phyloP scores from a whole-genome alignment of 1,140 invertebrate genomes.

The Latrodectus geometricus region DNA sequence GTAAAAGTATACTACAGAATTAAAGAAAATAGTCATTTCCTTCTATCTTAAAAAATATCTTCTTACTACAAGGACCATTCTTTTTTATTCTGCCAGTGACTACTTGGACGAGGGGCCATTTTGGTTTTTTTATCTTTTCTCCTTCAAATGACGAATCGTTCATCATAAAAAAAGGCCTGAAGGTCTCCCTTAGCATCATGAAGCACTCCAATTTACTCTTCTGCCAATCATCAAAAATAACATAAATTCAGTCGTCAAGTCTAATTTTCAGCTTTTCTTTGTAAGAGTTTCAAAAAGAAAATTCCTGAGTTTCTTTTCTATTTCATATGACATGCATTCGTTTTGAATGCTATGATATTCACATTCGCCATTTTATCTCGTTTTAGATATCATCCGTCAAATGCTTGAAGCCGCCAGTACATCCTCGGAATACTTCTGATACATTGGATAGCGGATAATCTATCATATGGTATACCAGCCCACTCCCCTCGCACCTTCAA shows the following conservation, averaged over 20 bases:
- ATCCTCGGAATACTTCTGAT: not conserved
- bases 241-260: not conserved
- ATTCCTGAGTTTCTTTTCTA: not conserved
- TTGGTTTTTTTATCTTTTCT: not conserved
- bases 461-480: not conserved
- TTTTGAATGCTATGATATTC: not conserved
- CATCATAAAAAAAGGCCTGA: not conserved
- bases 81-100: too few relatives aligned
- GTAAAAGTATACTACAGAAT: too few relatives aligned
- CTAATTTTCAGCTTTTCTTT: slow-evolving; percentile 14
- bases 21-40: too few relatives aligned
- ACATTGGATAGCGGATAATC: not conserved
- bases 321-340: not conserved
- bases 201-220: not conserved
- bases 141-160: not conserved
- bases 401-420: not conserved
- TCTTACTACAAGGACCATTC: too few relatives aligned
- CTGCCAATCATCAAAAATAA: not conserved
- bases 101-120: not conserved
- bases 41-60: too few relatives aligned
- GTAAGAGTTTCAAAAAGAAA: not conserved
- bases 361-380: not conserved
- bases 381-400: not conserved
- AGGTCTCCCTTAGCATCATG: not conserved
- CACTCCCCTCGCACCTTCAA: too few relatives aligned